These are phyloP conservation scores for Amiota mariae DNA, from an alignment of 2,888 invertebrate species.

Conservation along the genomic window DNA sequence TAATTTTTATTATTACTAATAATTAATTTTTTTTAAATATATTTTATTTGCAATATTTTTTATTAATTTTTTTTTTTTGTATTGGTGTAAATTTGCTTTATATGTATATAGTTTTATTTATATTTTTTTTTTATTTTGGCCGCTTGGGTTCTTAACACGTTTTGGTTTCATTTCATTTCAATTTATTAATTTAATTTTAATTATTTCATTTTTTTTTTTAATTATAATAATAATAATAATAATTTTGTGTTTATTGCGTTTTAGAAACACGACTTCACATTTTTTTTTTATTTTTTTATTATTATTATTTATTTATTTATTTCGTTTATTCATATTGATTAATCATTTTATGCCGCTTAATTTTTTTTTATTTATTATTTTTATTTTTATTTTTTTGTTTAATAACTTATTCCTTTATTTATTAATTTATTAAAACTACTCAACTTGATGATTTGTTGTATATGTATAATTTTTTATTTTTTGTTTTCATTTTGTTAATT, in stretches of 20 bases:
- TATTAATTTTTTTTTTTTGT: constrained; percentile 46
- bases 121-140: constrained; percentile 50
- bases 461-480: not conserved
- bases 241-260: constrained; percentile 57
- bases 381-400: constrained; percentile 36
- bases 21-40: constrained; percentile 4
- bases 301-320: constrained; percentile 48
- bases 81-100: constrained; percentile 10
- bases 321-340: constrained; percentile 29
- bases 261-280: constrained; percentile 60
- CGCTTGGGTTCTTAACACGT: constrained; percentile 54
- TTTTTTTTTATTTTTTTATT: constrained; percentile 60
- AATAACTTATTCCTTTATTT: constrained; percentile 19
- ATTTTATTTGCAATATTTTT: not conserved
- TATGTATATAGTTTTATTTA: constrained; percentile 7
- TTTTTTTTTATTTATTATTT: no score
- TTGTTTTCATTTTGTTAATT: not conserved
- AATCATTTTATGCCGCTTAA: constrained; percentile 13
- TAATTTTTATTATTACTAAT: no score
- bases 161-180: constrained; percentile 27
- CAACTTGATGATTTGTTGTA: constrained; percentile 47
- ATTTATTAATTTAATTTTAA: constrained; percentile 30
- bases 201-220: constrained; percentile 40
- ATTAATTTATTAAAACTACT: constrained; percentile 61
- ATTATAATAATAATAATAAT: constrained; percentile 32